Conservation (phyloP, 2,113 vertebrate species). For the Rostratula benghalensis region DNA sequence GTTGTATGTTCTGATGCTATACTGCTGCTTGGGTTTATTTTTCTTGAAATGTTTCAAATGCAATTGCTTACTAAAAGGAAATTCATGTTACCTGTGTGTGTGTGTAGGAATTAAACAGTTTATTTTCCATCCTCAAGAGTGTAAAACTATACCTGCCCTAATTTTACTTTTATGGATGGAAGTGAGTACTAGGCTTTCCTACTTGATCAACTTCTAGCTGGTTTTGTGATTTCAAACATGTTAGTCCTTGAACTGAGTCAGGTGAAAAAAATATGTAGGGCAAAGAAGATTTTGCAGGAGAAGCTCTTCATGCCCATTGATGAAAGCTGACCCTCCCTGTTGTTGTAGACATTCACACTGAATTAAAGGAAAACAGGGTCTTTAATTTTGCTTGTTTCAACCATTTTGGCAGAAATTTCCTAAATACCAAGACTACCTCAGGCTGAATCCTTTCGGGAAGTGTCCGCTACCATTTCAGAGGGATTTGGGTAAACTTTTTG, state of each 20-base stretch:
- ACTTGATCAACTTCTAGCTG: neutral
- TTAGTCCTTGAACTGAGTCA: neutral
- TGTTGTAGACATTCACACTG: rapidly evolving
- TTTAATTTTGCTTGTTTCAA: neutral
- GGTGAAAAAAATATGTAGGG: neutral
- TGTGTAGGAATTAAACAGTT: neutral
- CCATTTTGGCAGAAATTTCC: neutral
- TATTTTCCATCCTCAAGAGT: neutral
- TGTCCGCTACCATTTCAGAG: neutral
- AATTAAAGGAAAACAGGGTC: neutral
- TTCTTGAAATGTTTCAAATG: neutral
- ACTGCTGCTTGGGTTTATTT: neutral
- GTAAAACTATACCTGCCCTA: neutral
- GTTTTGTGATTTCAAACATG: neutral
- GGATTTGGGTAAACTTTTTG: neutral
- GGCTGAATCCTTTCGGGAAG: neutral
- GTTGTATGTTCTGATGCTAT: neutral
- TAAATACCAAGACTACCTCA: neutral
- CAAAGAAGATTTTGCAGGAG: neutral
- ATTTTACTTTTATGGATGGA: neutral
- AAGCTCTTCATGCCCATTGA: rapidly evolving
- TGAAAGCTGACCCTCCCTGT: neutral
- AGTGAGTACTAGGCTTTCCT: neutral
- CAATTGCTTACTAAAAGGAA: neutral
- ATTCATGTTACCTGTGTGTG: neutral